Evolutionary conservation across 2,113 vertebrate species (phyloP), one percentile per base, ranked within the genome.

Genomic region (Mustelus asterias): DNA sequence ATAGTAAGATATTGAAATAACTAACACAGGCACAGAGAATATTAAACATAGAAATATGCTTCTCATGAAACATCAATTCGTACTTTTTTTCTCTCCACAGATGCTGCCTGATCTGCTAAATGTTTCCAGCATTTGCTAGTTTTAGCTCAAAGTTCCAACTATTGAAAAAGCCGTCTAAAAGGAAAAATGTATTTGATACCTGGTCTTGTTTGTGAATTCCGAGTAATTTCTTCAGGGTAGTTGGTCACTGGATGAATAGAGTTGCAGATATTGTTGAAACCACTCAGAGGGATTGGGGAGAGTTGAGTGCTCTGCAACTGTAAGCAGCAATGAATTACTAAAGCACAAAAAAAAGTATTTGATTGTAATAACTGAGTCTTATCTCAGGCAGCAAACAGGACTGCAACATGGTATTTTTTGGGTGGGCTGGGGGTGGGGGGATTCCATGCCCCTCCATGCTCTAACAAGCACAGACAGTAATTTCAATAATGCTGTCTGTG

Each of bases 221-320:
- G 67, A 96, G 96, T 96, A 96, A 97, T 96, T 97, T 97, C 96
- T 96, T 0, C 24, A 83, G 96, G 96, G 96, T 89, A 96, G 95
- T 96, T 95, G 83, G 96, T 16, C 83, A 95, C 96, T 95, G 96
- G 95, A 96, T 94, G 96, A 96, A 97, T 67, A 96, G 76, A 92
- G 86, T 6, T 1, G 96, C 80, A 94, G 96, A 95, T 95, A 83
- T 33, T 96, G 96, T 96, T 96, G 96, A 76, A 72, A 54, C 97
- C 96, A 96, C 96, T 97, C 97, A 95, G 63, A 86, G 22, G 96
- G 96, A 96, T 97, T 96, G 96, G 94, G 96, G 96, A 89, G 97
- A 96, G n/a, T 95, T 2, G 83, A 96, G 11, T 96, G 92, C 94
- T 96, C 96, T 96, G 96, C 96, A 97, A 96, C 96, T 97, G 97